Evolutionary conservation across 2,113 vertebrate genomes (phyloP).

Genomic region (Danionella cerebrum): DNA sequence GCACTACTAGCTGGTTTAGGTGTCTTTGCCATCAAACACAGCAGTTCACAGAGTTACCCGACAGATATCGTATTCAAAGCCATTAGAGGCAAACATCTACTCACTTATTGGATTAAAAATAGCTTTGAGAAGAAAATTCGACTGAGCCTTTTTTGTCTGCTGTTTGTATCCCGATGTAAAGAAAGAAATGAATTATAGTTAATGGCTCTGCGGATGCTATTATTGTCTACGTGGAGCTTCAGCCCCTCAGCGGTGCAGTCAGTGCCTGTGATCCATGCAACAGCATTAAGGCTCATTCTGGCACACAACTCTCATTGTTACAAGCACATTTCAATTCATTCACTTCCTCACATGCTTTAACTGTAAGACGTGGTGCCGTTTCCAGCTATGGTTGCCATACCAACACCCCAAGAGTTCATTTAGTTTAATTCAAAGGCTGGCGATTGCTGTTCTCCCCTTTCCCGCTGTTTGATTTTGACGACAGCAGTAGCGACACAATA

Average conservation of each 20-base stretch:
- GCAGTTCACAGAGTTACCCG: conserved; percentile 58
- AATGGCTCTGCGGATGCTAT: conserved; percentile 27
- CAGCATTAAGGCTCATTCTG: conserved; percentile 5
- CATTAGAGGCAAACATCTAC: conserved; percentile 65
- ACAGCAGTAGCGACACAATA: conserved; percentile 42
- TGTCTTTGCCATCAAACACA: conserved; percentile 53
- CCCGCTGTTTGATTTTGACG: conserved; percentile 70
- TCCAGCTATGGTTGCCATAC: conserved; percentile 75
- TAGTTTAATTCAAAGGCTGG: conserved; percentile 81
- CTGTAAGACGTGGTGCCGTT: conserved; percentile 25
- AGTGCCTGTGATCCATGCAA: conserved; percentile 16
- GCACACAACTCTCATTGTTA: conserved; percentile 5
- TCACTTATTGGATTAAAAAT: conserved; percentile 70
- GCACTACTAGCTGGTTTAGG: conserved; percentile 42
- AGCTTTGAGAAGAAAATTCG: conserved; percentile 67
- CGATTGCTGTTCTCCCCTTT: conserved; percentile 70
- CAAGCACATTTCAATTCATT: conserved; percentile 25
- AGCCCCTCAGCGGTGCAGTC: conserved; percentile 16
- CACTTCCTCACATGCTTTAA: conserved; percentile 35
- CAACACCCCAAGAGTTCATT: conserved; percentile 85
- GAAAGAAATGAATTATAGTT: conserved; percentile 40
- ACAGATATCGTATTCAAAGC: conserved; percentile 67
- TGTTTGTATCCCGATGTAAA: conserved; percentile 56
- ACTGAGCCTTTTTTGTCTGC: conserved; percentile 59
- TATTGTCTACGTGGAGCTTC: conserved; percentile 30